Base-by-base conservation (phyloP, 37 sponge, comb jelly and placozoan genomes). In the Oopsacas minuta region DNA sequence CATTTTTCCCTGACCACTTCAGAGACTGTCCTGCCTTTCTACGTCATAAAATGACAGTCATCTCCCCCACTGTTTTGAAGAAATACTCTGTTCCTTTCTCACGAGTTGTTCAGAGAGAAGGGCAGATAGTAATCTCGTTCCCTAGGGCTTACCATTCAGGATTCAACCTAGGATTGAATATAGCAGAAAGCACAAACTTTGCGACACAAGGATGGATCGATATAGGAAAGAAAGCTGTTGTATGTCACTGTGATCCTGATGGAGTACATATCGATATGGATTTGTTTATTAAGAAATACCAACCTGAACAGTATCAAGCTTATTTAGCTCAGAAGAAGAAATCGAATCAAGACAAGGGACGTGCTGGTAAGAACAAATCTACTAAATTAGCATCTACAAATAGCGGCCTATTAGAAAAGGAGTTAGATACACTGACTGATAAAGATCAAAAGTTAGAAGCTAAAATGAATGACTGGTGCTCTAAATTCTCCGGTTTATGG, bases 131-230 rank as follows among this genome's bases (percentile, higher is more conserved):
- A 84, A 90, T 97, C 84, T 93, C 99, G 35, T 97, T 97, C 53
- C 99, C 99, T 0, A 88, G 85, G 69, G 95, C 91, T 0, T 97
- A 97, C 53, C 99, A 97, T 83, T 90, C 93, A 61, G 99, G 99
- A 30, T 97, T 97, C 87, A 97, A 97, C 52, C 85, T 86, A 28
- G 99, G 99, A 1, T 87, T 91, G 87, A 97, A 97, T 83, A 90
- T 92, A 88, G 99, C 99, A 36, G 99, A 97, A 89, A 93, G 93
- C 39, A 94, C 96, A 25, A 97, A 97, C 89, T 97, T 97, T 91
- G 99, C 95, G 0, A 52, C 86, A 1, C 37, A 84, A 23, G 39
- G 94, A 23, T 97, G 99, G 99, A 90, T 97, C 36, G 89, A 95
- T 52, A 87, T 89, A 85, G 99, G 95, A 0, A 87, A 87, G 87